Evolutionary conservation across 2,113 vertebrate genomes (phyloP), one percentile per base, ranked within the genome.

Genomic region (Urocynchramus pylzowi): DNA sequence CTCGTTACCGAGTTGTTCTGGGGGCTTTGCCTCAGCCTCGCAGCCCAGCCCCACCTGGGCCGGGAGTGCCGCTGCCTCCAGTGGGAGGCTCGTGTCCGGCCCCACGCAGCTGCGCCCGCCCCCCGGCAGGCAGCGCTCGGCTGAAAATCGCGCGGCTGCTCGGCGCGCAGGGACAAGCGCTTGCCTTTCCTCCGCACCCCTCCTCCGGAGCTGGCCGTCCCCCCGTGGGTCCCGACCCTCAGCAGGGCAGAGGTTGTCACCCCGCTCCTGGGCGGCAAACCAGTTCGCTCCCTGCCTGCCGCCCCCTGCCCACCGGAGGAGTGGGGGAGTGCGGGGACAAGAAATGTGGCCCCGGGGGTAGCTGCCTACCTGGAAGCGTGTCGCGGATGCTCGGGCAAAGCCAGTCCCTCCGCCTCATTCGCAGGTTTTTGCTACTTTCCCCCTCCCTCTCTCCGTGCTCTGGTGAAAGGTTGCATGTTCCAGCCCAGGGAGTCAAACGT

Each of bases 321-420:
- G 19, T 8, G 23, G n/a, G 28, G 23, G 19, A 59, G 33, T 24
- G 53, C 41, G 28, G 15, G 35, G 6, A n/a, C 15, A 18, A 50
- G 24, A n/a, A 27, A 70, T 57, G 13, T 57, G n/a, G 18, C 20
- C 56, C 37, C 47, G 19, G 14, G 50, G 16, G 42, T 39, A 47
- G 80, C 50, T 87, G 89, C 96, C 91, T 96, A 92, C 94, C 94
- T 95, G 96, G 37, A 64, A 87, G 50, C 24, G 39, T 70, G 93
- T 84, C 61, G 67, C 21, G 35, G 79, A 54, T 86, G 89, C 61
- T 71, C 49, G 41, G 83, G 91, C 67, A 88, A 79, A 93, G 70
- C 56, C 91, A 13, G 57, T 94, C 67, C 63, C 76, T 93, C 76
- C 11, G 17, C 79, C 70, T 94, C 52, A 70, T 67, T 59, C 49